Conservation (phyloP, 2,113 vertebrate genomes). For the Callopanchax toddi region DNA sequence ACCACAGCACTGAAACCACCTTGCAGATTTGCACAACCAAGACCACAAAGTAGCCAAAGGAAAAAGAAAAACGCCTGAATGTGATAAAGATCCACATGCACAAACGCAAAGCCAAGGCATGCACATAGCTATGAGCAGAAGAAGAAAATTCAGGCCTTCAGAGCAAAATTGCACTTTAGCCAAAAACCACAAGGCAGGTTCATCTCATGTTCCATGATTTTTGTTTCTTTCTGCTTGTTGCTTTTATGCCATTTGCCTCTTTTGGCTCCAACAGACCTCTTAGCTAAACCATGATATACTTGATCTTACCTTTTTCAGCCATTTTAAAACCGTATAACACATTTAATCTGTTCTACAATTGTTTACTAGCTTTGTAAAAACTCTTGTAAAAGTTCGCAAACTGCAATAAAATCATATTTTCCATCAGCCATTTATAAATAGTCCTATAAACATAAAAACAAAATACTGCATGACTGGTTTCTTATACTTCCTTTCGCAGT, state of each 20-base stretch:
- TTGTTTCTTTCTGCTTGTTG: conserved; percentile 19
- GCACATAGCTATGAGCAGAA: conserved; percentile 37
- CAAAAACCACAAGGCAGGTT: conserved; percentile 65
- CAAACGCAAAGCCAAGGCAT: conserved; percentile 35
- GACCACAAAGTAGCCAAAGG: conserved; percentile 4
- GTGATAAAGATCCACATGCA: conserved; percentile 14
- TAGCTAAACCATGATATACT: not conserved
- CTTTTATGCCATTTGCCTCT: conserved; percentile 1
- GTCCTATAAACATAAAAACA: not conserved
- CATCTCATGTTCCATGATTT: conserved; percentile 35
- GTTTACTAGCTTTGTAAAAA: too few relatives aligned
- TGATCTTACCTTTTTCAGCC: conserved; percentile 1
- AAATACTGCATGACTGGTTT: conserved; percentile 26
- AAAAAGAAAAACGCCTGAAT: conserved; percentile 4
- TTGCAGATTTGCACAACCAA: conserved; percentile 26
- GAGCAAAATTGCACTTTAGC: conserved; percentile 41
- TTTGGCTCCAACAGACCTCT: conserved; percentile 1
- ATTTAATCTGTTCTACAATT: too few relatives aligned
- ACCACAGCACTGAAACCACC: conserved; percentile 28
- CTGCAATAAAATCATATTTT: conserved; percentile 2
- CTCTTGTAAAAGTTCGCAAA: not conserved
- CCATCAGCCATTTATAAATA: not conserved
- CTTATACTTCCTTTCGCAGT: conserved; percentile 13
- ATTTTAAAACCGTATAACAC: conserved; percentile 22
- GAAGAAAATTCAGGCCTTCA: conserved; percentile 55